Base-by-base conservation (phyloP, 2,888 invertebrate genomes). In the Endotricha flammealis region DNA sequence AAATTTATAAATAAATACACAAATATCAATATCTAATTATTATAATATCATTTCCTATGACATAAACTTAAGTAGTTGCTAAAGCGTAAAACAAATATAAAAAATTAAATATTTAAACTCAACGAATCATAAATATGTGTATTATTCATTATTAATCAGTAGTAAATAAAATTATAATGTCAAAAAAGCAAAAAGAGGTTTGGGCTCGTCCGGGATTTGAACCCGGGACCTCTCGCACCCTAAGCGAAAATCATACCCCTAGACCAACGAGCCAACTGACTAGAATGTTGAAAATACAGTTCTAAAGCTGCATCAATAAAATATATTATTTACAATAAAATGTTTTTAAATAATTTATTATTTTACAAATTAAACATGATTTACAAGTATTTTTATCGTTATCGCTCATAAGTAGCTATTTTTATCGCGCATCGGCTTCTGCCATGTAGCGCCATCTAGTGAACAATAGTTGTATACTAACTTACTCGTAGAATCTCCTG, bases 161-260 rank as follows among this genome's bases (percentile, higher is more conserved):
- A n/a, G n/a, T n/a, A n/a, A n/a, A n/a, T n/a, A n/a, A 33, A 38
- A 27, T 13, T 28, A 39, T 32, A 33, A 11, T 12, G 29, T 38
- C 29, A 43, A 24, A 46, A 44, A 38, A 31, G 5, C 8, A 23
- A 51, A 64, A 64, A 62, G 44, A 28, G 36, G 20, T 27, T 58
- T 59, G 86, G 86, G 86, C 85, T 86, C 85, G 85, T 85, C 86
- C 86, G 86, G 87, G 86, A 87, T 85, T 87, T 87, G 87, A 87
- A 87, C 87, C 86, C 85, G 83, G 83, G 85, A 87, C 86, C 86
- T 85, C 83, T 87, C 86, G 85, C 86, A 87, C 86, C 87, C 86
- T 75, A 87, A 86, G 86, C 86, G 87, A 85, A 77, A 86, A 87
- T 86, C 85, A 87, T 87, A 87, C 86, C 86, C 83, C 87, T 87